phyloP scores from a whole-genome alignment of 2,888 invertebrate genomes.

The Xanthia togata region DNA sequence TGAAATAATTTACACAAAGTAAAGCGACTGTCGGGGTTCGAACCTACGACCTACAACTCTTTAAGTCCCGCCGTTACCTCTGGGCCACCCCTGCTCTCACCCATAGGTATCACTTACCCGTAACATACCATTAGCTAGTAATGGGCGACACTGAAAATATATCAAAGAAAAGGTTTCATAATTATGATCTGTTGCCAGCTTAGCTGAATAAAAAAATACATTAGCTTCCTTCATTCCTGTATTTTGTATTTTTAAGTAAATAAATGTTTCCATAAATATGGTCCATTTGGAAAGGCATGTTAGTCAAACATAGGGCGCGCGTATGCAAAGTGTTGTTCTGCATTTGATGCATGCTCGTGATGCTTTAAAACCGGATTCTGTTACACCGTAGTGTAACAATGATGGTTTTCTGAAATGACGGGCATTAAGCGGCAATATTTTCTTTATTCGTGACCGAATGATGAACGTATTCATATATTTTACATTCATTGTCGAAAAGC shows the following conservation, averaged over 20 bases:
- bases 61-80: too few species aligned
- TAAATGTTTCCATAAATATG: conserved; percentile 43
- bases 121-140: too few species aligned
- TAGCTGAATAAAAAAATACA: conserved; percentile 27
- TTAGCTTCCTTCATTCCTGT: background rate
- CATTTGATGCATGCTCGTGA: conserved; percentile 77
- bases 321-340: conserved; percentile 78
- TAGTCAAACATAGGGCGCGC: conserved; percentile 76
- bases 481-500: too few species aligned
- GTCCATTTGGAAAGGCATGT: conserved; percentile 70
- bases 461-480: too few species aligned
- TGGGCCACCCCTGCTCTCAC: too few species aligned
- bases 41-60: too few species aligned
- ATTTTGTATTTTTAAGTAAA: conserved; percentile 38
- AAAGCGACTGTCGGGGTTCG: too few species aligned
- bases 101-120: too few species aligned
- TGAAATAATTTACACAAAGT: too few species aligned
- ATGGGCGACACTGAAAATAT: background rate
- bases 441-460: too few species aligned
- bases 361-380: conserved; percentile 59
- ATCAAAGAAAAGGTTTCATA: background rate
- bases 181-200: background rate
- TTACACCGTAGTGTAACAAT: conserved; percentile 68
- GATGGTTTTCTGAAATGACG: too few species aligned
- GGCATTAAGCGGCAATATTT: too few species aligned